These are phyloP conservation scores for Dermolepida albohirtum DNA, from an alignment of 2,888 invertebrate genomes.

Conservation along the genomic window DNA sequence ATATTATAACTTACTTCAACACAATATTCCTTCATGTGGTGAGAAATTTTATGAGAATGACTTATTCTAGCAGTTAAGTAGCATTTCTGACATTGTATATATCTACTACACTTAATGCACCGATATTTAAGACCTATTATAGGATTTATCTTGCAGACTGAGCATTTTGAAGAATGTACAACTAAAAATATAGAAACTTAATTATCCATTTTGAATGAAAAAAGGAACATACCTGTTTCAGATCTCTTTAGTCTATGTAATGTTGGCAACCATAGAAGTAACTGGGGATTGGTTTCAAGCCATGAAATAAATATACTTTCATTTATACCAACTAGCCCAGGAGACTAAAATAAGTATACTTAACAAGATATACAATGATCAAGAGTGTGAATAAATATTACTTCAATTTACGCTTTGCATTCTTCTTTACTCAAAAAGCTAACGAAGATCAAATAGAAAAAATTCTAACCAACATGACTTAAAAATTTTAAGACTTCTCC, in stretches of 20 bases:
- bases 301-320: constrained; percentile 77
- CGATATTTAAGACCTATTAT: constrained; percentile 73
- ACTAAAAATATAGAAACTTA: constrained; percentile 60
- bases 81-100: constrained; percentile 77
- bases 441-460: no score
- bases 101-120: constrained; percentile 74
- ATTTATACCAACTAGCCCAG: constrained; percentile 76
- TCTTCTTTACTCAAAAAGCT: no score
- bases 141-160: constrained; percentile 70
- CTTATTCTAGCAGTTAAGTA: constrained; percentile 73
- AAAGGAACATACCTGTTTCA: constrained; percentile 64
- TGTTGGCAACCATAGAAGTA: constrained; percentile 75
- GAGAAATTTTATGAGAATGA: constrained; percentile 73
- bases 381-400: no score
- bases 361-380: not conserved
- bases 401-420: no score
- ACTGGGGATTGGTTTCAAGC: constrained; percentile 74
- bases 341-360: constrained; percentile 66
- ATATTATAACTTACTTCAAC: constrained; percentile 60
- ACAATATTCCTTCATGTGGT: constrained; percentile 76
- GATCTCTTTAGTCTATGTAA: constrained; percentile 72
- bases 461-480: no score
- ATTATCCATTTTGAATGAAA: constrained; percentile 34
- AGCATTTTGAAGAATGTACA: constrained; percentile 72
- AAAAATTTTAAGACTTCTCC: no score